Conservation (phyloP, 2,797 vertebrate species). For the Oryzias sinensis region DNA sequence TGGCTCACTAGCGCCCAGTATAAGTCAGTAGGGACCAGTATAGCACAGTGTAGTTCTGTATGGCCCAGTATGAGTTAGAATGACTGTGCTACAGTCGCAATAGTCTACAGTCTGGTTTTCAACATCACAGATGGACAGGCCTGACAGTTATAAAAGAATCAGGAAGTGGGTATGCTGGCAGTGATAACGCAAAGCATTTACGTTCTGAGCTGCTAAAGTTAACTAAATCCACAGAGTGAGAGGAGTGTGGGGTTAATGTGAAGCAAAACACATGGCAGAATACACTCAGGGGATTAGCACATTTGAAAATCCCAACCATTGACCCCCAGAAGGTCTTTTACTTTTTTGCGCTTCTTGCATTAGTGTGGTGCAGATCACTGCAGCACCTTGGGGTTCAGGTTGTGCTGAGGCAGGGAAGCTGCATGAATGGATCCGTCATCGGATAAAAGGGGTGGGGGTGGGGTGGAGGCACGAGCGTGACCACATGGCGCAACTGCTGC, state of each 20-base stretch:
- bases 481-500: not conserved
- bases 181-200: conserved; percentile 67
- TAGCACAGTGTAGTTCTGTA: too few species aligned
- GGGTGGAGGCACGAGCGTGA: conserved; percentile 16
- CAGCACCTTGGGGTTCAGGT: conserved; percentile 45
- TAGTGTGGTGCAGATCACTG: conserved; percentile 51
- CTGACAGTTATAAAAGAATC: conserved; percentile 40
- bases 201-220: conserved; percentile 51
- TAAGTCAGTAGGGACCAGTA: too few species aligned
- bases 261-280: conserved; percentile 56
- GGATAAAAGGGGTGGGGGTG: conserved; percentile 26
- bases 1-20: too few species aligned
- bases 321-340: conserved; percentile 35
- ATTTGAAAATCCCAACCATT: conserved; percentile 62
- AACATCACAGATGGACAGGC: conserved; percentile 20
- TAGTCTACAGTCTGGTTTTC: conserved; percentile 50
- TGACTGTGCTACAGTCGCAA: conserved; percentile 42
- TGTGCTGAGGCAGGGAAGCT: conserved; percentile 47
- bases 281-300: conserved; percentile 49
- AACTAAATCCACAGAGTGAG: conserved; percentile 45
- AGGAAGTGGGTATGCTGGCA: conserved; percentile 63
- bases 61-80: conserved; percentile 3
- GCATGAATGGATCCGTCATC: conserved; percentile 29
- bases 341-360: conserved; percentile 35
- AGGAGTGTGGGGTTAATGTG: conserved; percentile 20